Percentiles rank a stretch among this genome's conserved stretches.
These are phyloP conservation scores for Tethya wilhelma DNA, from an alignment of 37 sponge, comb jelly and placozoan species.

Conservation along the genomic window DNA sequence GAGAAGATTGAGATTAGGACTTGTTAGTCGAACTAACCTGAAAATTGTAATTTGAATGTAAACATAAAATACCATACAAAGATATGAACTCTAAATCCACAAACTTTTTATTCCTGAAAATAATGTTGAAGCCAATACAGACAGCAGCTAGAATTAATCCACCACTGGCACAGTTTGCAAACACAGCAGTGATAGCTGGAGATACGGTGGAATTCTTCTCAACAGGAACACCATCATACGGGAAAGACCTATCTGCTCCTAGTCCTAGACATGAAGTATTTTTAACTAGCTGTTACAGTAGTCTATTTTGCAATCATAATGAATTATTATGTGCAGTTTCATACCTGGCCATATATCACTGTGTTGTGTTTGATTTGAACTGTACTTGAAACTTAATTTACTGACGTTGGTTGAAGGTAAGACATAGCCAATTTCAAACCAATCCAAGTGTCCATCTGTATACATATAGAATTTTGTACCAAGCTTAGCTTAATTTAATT, in stretches of 20 bases:
- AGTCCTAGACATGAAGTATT: too few relatives aligned
- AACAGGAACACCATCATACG: slow-evolving; percentile 53
- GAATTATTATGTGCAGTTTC: too few relatives aligned
- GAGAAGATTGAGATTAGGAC: slow-evolving; percentile 51
- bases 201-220: slow-evolving; percentile 12
- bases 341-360: slow-evolving; percentile 19
- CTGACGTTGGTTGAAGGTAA: not conserved
- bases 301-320: too few relatives aligned
- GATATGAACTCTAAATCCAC: not conserved
- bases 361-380: not conserved
- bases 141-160: slow-evolving; percentile 41
- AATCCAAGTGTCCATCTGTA: too few relatives aligned
- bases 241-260: too few relatives aligned
- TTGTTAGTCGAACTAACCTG: slow-evolving; percentile 42
- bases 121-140: slow-evolving; percentile 49
- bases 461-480: not conserved
- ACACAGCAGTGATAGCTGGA: slow-evolving; percentile 18
- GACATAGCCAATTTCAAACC: slow-evolving; percentile 8
- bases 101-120: slow-evolving; percentile 49
- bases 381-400: not conserved
- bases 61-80: too few relatives aligned
- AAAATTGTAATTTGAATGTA: too few relatives aligned
- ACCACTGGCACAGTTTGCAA: not conserved
- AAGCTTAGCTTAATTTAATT: too few relatives aligned
- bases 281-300: too few relatives aligned